Base-by-base conservation (phyloP, 2,888 invertebrate genomes). In the Seira sanloemensis region DNA sequence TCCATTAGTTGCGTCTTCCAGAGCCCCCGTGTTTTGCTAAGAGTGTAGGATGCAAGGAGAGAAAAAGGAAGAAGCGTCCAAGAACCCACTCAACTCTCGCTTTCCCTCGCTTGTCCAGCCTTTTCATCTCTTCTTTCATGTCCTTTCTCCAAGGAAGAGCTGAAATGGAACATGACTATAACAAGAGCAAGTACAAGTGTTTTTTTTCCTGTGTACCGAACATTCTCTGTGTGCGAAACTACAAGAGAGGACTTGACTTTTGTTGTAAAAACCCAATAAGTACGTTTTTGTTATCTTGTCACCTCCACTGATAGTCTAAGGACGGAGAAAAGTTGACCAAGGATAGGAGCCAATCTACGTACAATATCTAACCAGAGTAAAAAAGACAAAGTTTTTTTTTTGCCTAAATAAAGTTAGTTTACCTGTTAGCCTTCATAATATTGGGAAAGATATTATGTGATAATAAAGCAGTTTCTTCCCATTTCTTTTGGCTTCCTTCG, bases 101-200 rank as follows among this genome's bases (percentile, higher is more conserved):
- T 50, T 50, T 50, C 37, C 37, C 37, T 37, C 12, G 37, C 16
- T 50, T 16, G 50, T 50, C 50, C 50, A 12, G 50, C 50, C n/a
- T 50, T 50, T 50, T 50, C n/a, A 12, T 7, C 50, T 2, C 16
- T 50, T 50, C 12, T 62, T 62, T 62, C 62, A 62, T n/a, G 21
- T 62, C 62, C n/a, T n/a, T n/a, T n/a, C 4, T 62, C 62, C n/a
- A 23, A 5, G 21, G 2, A 5, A 12, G 19, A 21, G 21, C 2
- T 9, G 62, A 62, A 21, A 23, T 21, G 62, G 21, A 62, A 62
- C 62, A 62, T 12, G 62, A 62, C 21, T 62, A 2, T 21, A 62
- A 62, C 62, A 62, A 62, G 62, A 62, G 62, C 16, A 62, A 62
- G 62, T 62, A 62, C 62, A 62, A 62, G 62, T 62, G 62, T 62